Percentiles rank a stretch among this genome's conserved stretches.
phyloP scores from a whole-genome alignment of 2,797 vertebrate genomes.

The Notolepis coatsorum region DNA sequence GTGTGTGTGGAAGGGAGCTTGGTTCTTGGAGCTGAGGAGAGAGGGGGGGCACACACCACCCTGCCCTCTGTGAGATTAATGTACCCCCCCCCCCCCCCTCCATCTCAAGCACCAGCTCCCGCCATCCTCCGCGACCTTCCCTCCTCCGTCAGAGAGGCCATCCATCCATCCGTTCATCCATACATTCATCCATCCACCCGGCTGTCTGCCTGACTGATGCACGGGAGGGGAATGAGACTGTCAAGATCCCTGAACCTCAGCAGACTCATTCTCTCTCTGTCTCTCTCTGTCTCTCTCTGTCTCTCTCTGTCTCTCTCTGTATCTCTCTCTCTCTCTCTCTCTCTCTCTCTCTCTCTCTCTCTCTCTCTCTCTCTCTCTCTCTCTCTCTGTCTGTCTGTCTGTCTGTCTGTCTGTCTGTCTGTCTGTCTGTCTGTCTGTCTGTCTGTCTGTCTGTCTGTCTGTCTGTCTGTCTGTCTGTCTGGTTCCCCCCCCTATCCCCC shows the following conservation, averaged over 20 bases:
- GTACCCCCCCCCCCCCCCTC: conserved; percentile 59
- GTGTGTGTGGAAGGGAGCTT: too few relatives aligned
- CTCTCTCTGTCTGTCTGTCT: background rate
- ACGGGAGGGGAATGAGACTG: conserved; percentile 72
- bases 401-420: too few relatives aligned
- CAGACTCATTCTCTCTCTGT: conserved; percentile 57
- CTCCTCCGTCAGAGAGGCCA: conserved; percentile 61
- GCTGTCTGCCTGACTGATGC: conserved; percentile 70
- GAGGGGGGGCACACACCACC: conserved; percentile 32
- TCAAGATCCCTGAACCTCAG: conserved; percentile 76
- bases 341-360: conserved; percentile 41
- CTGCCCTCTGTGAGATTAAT: conserved; percentile 75
- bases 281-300: conserved; percentile 30
- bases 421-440: too few relatives aligned
- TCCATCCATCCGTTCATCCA: conserved; percentile 55
- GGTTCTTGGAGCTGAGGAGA: too few relatives aligned
- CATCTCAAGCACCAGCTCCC: conserved; percentile 64
- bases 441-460: conserved; percentile 37
- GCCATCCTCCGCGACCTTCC: conserved; percentile 73
- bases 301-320: conserved; percentile 21
- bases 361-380: background rate
- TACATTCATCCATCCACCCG: conserved; percentile 15
- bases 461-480: conserved; percentile 22
- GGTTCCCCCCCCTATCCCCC: conserved; percentile 21
- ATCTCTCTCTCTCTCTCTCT: conserved; percentile 10